These are phyloP conservation scores for Agraylea sexmaculata DNA, from an alignment of 1,140 invertebrate species.

Conservation along the genomic window DNA sequence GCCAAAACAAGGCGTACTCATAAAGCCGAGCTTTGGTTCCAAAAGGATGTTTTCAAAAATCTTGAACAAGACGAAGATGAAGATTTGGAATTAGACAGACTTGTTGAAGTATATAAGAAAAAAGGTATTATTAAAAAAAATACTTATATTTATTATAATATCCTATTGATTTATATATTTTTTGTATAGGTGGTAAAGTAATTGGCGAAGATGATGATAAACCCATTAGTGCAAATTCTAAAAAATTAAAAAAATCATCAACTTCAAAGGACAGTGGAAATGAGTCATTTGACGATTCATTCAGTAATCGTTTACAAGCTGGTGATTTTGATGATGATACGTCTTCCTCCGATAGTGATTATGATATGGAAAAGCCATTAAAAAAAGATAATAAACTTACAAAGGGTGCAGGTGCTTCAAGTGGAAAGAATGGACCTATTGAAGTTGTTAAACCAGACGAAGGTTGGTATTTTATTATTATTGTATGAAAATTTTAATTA, in stretches of 20 bases:
- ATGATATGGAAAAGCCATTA: constrained; percentile 40
- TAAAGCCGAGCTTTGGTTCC: constrained; percentile 81
- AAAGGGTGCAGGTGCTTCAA: neutral
- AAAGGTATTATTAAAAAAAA: constrained; percentile 41
- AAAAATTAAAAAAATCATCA: constrained; percentile 21
- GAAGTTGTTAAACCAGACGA: constrained; percentile 52
- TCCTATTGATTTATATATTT: neutral
- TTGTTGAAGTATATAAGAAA: constrained; percentile 58
- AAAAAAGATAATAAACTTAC: constrained; percentile 5
- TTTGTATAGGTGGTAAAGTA: constrained; percentile 31
- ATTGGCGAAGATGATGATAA: constrained; percentile 40
- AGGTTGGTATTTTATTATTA: constrained; percentile 29
- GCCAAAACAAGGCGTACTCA: constrained; percentile 56
- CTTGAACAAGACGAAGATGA: constrained; percentile 72
- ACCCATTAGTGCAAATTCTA: constrained; percentile 22
- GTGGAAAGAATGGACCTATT: constrained; percentile 42
- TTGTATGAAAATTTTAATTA: neutral
- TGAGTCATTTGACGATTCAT: constrained; percentile 22
- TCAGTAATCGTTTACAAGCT: constrained; percentile 23
- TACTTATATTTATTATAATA: constrained; percentile 1
- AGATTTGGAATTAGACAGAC: constrained; percentile 73
- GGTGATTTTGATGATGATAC: constrained; percentile 32
- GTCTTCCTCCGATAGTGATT: constrained; percentile 46
- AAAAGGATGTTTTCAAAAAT: constrained; percentile 78
- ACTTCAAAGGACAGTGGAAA: constrained; percentile 24